Percentiles rank a stretch among this genome's conserved stretches.
Conservation (phyloP, 2,113 vertebrate species). For the Ovis aries region ARS-UI_Ramb_v3.0 NC_056073.1:36629501-36630000, state of each 20-base stretch:
- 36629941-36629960: neutral
- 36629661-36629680: neutral
- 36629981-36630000: neutral
- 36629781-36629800: neutral
- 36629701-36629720: neutral
- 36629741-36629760: neutral
- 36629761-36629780: neutral
- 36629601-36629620: neutral
- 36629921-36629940: neutral
- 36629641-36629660: neutral
- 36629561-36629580: neutral
- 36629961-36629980: neutral
- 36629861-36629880: neutral
- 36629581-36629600: neutral
- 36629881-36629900: neutral
- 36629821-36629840: neutral
- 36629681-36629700: neutral
- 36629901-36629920: neutral
- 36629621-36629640: neutral
- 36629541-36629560: neutral
- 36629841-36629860: neutral
- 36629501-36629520: neutral
- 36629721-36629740: neutral
- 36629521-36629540: neutral
- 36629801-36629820: neutral